Evolutionary conservation across 2,888 invertebrate genomes (phyloP).

Genomic region (Aleiodes testaceus): DNA sequence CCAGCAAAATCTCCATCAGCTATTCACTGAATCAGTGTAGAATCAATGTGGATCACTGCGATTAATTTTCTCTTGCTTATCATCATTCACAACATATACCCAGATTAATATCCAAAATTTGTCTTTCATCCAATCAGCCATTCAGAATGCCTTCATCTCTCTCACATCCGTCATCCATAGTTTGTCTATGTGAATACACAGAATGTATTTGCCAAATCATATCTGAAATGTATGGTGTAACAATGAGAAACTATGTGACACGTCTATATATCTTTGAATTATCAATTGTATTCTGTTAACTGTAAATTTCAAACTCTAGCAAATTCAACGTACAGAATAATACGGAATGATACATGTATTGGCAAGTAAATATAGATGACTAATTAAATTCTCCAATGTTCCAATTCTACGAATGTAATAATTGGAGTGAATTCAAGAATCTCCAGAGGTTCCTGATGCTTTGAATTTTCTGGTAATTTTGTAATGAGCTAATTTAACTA

Average conservation of each 20-base stretch:
- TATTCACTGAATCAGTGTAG: constrained; percentile 22
- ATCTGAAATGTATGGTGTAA: constrained; percentile 2
- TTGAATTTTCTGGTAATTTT: background rate
- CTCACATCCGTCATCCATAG: constrained; percentile 8
- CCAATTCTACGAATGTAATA: no score
- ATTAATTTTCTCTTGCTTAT: constrained; percentile 41
- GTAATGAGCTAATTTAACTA: background rate
- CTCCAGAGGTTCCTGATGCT: background rate
- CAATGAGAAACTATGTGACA: background rate
- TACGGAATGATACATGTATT: background rate
- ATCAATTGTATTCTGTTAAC: background rate
- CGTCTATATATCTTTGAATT: constrained; percentile 7
- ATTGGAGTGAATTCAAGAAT: no score
- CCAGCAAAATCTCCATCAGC: constrained; percentile 10
- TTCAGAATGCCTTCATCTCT: background rate
- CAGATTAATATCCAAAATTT: background rate
- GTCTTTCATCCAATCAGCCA: constrained; percentile 19
- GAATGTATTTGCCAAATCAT: constrained; percentile 17
- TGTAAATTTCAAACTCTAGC: constrained; percentile 13
- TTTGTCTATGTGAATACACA: constrained; percentile 9
- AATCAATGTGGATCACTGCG: constrained; percentile 38
- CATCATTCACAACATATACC: constrained; percentile 20
- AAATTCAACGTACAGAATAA: background rate
- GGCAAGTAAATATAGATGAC: background rate
- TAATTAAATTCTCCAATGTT: background rate